phyloP scores from a whole-genome alignment of 1,140 invertebrate genomes.

The Drosophila seguyi region DNA sequence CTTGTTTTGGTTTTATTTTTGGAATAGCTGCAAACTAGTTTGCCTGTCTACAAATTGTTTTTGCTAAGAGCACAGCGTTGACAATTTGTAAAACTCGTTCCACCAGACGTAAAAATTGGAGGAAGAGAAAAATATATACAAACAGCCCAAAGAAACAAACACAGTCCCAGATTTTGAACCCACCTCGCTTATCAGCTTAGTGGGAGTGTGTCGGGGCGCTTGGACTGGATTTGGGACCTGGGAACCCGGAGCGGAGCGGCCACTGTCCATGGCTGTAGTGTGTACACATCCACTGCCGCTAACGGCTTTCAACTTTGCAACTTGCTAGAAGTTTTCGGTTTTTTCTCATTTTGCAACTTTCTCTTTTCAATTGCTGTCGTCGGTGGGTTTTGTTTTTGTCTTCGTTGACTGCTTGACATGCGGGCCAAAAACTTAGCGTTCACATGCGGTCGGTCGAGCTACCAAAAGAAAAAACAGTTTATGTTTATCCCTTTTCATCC shows the following conservation, averaged over 20 bases:
- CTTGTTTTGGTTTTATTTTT: constrained; percentile 41
- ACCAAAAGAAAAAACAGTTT: constrained; percentile 5
- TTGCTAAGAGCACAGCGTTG: constrained; percentile 78
- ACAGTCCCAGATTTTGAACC: constrained; percentile 31
- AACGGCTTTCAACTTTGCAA: constrained; percentile 73
- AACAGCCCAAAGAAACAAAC: constrained; percentile 19
- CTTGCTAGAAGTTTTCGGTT: constrained; percentile 70
- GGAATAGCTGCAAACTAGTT: constrained; percentile 72
- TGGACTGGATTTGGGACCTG: constrained; percentile 38
- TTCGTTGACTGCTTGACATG: constrained; percentile 43
- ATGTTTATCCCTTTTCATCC: constrained; percentile 5
- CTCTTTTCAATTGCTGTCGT: constrained; percentile 79
- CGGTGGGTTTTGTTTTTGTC: constrained; percentile 43
- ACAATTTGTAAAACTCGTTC: constrained; percentile 83
- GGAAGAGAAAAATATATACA: constrained; percentile 22
- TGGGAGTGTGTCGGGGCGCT: constrained; percentile 30
- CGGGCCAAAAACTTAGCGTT: constrained; percentile 38
- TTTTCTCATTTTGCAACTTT: constrained; percentile 67
- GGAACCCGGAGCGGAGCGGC: constrained; percentile 14
- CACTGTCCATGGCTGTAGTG: constrained; percentile 10
- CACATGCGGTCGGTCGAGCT: constrained; percentile 14
- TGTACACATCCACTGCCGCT: constrained; percentile 16
- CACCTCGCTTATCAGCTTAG: constrained; percentile 51
- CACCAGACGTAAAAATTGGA: constrained; percentile 57
- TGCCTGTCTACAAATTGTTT: constrained; percentile 69